Percentiles rank a stretch among this genome's conserved stretches.
Evolutionary conservation across 2,888 invertebrate genomes (phyloP).

Genomic region (Napeogenes sylphis): DNA sequence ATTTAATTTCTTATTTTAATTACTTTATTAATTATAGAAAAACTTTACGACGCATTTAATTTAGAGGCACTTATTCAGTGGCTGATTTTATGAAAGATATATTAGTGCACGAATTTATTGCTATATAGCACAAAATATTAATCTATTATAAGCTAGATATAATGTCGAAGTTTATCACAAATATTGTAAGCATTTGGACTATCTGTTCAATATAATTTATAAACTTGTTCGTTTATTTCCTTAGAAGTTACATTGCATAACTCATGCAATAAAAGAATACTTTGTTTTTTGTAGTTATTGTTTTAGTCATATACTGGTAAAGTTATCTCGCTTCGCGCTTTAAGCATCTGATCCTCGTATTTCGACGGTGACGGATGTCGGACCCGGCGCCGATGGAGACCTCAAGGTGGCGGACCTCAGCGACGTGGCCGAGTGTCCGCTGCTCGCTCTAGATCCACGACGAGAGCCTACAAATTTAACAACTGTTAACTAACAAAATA

Average conservation of each 20-base stretch:
- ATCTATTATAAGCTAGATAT: constrained; percentile 50
- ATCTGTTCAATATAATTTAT: constrained; percentile 30
- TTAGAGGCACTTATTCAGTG: constrained; percentile 70
- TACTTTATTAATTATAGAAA: constrained; percentile 20
- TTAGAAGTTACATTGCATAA: not conserved
- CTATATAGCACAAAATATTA: constrained; percentile 48
- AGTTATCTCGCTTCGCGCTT: constrained; percentile 16
- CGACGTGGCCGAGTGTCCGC: constrained; percentile 87
- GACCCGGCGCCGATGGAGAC: constrained; percentile 65
- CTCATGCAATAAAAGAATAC: not conserved
- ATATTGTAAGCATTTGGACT: constrained; percentile 70
- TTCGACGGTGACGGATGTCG: constrained; percentile 84
- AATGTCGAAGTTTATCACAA: constrained; percentile 70
- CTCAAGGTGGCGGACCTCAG: constrained; percentile 79
- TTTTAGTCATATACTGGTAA: constrained; percentile 2
- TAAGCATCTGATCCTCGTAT: constrained; percentile 79
- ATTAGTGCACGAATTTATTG: constrained; percentile 56
- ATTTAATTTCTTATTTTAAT: constrained; percentile 16
- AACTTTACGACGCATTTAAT: constrained; percentile 49
- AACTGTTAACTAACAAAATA: no score
- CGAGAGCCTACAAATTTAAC: constrained; percentile 65
- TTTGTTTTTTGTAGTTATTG: constrained; percentile 7
- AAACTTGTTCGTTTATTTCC: constrained; percentile 26
- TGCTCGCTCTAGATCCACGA: constrained; percentile 86
- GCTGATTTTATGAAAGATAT: constrained; percentile 49